These are phyloP conservation scores for Ophion slaviceki DNA, from an alignment of 2,888 invertebrate genomes.

Conservation along the genomic window DNA sequence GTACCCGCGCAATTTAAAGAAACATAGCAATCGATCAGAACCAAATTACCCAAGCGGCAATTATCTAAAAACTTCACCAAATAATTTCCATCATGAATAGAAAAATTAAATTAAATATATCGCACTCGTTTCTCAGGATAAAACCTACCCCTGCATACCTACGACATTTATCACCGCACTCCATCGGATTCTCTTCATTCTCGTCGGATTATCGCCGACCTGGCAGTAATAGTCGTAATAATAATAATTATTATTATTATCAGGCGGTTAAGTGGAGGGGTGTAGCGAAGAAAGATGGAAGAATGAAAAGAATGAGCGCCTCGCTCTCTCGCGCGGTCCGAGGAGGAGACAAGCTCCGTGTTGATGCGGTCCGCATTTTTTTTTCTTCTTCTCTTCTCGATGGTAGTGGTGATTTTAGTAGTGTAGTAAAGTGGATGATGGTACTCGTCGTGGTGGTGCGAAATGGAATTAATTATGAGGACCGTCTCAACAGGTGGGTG, in stretches of 20 bases:
- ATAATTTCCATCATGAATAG: neutral
- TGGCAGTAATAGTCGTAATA: constrained; percentile 48
- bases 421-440: constrained; percentile 64
- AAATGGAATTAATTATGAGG: constrained; percentile 83
- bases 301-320: constrained; percentile 28
- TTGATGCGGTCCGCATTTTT: constrained; percentile 56
- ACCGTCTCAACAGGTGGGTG: constrained; percentile 83
- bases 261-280: constrained; percentile 42
- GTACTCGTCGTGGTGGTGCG: constrained; percentile 78
- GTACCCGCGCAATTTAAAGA: too few species aligned
- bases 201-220: constrained; percentile 51
- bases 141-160: constrained; percentile 17
- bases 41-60: too few species aligned
- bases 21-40: too few species aligned
- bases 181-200: constrained; percentile 32
- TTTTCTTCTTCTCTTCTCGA: constrained; percentile 32
- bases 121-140: neutral
- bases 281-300: constrained; percentile 28
- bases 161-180: constrained; percentile 55
- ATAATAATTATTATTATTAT: constrained; percentile 48
- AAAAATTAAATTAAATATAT: neutral
- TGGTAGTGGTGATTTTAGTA: constrained; percentile 47
- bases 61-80: neutral
- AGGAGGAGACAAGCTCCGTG: constrained; percentile 53
- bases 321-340: constrained; percentile 40